Conservation (phyloP, 2,888 invertebrate species). For the Netelia inedita region DNA sequence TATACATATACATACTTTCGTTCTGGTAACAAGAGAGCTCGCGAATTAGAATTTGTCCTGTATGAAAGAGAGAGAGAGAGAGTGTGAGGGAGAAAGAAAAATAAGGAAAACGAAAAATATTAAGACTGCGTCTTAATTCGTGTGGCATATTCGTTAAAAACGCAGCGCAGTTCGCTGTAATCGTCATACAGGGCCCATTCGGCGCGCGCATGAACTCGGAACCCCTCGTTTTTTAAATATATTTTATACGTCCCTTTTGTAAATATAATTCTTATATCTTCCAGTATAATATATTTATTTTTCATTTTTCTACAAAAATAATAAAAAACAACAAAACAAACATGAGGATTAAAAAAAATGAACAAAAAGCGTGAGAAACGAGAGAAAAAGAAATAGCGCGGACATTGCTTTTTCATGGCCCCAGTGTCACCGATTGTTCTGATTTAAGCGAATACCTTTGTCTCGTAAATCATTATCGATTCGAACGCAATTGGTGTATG, state of each 20-base stretch:
- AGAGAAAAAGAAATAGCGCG: constrained; percentile 20
- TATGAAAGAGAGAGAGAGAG: constrained; percentile 33
- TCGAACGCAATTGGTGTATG: neutral
- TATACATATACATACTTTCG: constrained; percentile 50
- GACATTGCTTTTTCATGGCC: constrained; percentile 3
- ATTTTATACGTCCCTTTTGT: constrained; percentile 77
- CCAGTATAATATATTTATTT: constrained; percentile 82
- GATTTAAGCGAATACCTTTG: neutral
- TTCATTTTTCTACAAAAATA: constrained; percentile 73
- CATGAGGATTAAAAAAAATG: constrained; percentile 10
- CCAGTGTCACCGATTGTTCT: neutral
- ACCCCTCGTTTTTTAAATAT: constrained; percentile 70
- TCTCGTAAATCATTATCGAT: neutral
- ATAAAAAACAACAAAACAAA: constrained; percentile 19
- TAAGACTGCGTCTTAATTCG: constrained; percentile 48
- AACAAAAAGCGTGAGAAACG: constrained; percentile 29
- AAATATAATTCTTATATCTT: constrained; percentile 82
- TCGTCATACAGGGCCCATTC: constrained; percentile 54
- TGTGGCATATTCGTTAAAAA: constrained; percentile 50
- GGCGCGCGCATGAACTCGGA: constrained; percentile 61
- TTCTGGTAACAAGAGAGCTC: constrained; percentile 59
- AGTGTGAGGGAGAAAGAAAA: constrained; percentile 21
- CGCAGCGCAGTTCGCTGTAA: constrained; percentile 49
- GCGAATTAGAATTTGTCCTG: constrained; percentile 61
- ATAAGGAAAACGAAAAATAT: constrained; percentile 33